Conservation (phyloP, 1,140 invertebrate genomes). For the Drosophila erecta region DNA sequence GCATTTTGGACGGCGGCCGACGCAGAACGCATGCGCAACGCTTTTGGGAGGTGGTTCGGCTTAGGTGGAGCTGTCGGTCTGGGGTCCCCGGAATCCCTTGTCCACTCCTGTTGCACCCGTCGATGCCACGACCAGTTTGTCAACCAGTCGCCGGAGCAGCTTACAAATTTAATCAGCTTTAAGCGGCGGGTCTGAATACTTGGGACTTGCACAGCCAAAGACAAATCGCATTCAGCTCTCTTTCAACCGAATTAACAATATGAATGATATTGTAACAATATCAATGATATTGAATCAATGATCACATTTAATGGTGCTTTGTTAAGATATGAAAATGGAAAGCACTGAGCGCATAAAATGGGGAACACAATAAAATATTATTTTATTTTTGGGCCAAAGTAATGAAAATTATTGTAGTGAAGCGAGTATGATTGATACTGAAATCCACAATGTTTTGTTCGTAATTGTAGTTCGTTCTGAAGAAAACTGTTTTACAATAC, state of each 20-base stretch:
- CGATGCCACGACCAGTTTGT: constrained; percentile 67
- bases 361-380: too few species aligned
- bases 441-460: too few species aligned
- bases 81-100: constrained; percentile 12
- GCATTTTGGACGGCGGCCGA: constrained; percentile 60
- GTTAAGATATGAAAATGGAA: neutral
- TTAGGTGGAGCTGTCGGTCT: constrained; percentile 4
- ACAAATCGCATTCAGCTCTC: constrained; percentile 4
- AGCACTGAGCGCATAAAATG: neutral
- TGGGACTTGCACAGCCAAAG: constrained; percentile 15
- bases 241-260: neutral
- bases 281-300: constrained; percentile 1
- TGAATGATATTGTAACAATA: neutral
- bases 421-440: too few species aligned
- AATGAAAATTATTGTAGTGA: too few species aligned
- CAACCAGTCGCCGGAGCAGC: constrained; percentile 63
- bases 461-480: neutral
- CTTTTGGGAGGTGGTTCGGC: neutral
- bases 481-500: neutral
- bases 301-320: neutral
- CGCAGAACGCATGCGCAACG: constrained; percentile 67
- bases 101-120: constrained; percentile 1
- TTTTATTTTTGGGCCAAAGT: too few species aligned
- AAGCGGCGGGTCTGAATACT: constrained; percentile 32
- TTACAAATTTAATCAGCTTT: constrained; percentile 81